Evolutionary conservation across 2,797 vertebrate genomes (phyloP), one percentile per base, ranked within the genome.

Genomic region (Malacoctenus gilli): DNA sequence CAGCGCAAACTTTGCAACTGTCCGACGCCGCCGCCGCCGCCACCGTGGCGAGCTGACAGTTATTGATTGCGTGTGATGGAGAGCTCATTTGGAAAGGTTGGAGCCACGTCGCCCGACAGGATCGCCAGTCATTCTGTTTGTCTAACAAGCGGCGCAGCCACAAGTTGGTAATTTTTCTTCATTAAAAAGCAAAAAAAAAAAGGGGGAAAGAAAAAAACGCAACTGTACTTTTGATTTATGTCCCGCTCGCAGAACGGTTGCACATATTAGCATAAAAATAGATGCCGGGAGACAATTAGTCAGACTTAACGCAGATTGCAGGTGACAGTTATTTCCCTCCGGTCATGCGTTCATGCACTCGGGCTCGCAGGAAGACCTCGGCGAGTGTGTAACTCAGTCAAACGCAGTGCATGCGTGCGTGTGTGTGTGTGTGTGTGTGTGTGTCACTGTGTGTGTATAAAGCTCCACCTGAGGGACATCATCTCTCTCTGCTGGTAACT

Each of bases 121-220:
- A 72, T 48, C 65, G 41, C 54, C 42, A 35, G 36, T 71, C 62
- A 23, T 61, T 68, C 36, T 76, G 68, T 81, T 80, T 80, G 68
- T 75, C 75, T 79, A 84, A 83, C 75, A 80, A 84, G 75, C 77
- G 50, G 65, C 35, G 52, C 41, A 38, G 54, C 59, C 59, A 68
- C 59, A 69, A 72, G 63, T 75, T 72, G 59, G 68, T 81, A 3
- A 70, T 86, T 80, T 73, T 60, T 87, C 77, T 81, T 86, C 81
- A 85, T 86, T 89, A 87, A 77, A 80, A 71, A 28, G 25, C 4
- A 5, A 65, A 28, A 28, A 28, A 28, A 23, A 4, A 23, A 23
- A 23, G 4, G 8, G 8, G 8, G 4, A 23, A 23, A 23, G 8
- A 4, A 23, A 75, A 12, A 65, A 75, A 69, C n/a, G n/a, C n/a